phyloP scores from a whole-genome alignment of 2,888 invertebrate species.

The Andrena marginata region DNA sequence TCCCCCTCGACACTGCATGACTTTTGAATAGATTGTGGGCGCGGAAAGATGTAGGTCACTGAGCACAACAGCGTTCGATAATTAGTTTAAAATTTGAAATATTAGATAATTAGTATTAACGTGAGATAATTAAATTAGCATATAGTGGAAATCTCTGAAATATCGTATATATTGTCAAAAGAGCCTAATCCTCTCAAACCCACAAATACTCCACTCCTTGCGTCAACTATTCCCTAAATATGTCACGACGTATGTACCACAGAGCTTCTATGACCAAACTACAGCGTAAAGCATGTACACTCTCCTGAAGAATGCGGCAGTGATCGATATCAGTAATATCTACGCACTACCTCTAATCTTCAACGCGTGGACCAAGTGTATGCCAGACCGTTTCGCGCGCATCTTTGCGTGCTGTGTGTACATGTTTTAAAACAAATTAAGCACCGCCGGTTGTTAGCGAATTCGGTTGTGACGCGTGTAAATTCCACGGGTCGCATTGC shows the following conservation, averaged over 20 bases:
- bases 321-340: neutral
- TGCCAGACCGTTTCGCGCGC: neutral
- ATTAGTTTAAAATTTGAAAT: too few species aligned
- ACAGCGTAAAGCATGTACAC: neutral
- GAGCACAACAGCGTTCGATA: too few species aligned
- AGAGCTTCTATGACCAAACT: neutral
- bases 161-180: too few species aligned
- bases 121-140: too few species aligned
- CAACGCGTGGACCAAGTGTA: neutral
- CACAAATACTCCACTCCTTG: neutral
- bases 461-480: slow-evolving; percentile 3
- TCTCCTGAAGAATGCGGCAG: neutral
- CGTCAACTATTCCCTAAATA: neutral
- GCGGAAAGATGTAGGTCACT: too few species aligned
- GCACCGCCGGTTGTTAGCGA: slow-evolving; percentile 23
- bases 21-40: too few species aligned
- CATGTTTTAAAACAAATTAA: slow-evolving; percentile 34
- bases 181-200: neutral
- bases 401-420: slow-evolving; percentile 17
- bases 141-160: too few species aligned
- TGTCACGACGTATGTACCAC: neutral
- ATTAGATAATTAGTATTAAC: too few species aligned
- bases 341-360: neutral
- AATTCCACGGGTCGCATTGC: neutral
- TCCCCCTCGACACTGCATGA: too few species aligned